These are phyloP conservation scores for Panthera leo DNA, from an alignment of 2,113 vertebrate species.

Conservation along the genomic window DNA sequence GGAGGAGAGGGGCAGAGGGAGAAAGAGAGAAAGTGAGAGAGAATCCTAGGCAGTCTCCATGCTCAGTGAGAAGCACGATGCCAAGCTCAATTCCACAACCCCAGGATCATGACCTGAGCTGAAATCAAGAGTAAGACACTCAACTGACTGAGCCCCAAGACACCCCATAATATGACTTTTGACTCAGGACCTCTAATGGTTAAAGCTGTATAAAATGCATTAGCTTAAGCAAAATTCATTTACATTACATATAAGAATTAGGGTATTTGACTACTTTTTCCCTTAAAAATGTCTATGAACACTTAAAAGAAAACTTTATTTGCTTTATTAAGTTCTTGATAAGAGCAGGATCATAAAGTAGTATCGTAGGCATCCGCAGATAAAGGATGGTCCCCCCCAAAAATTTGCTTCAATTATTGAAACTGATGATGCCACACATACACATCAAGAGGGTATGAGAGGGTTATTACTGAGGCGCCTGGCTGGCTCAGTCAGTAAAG, in stretches of 20 bases:
- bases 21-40: too few relatives aligned
- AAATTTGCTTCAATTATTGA: background rate
- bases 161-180: background rate
- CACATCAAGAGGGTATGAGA: background rate
- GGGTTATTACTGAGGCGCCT: background rate
- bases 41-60: too few relatives aligned
- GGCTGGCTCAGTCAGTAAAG: background rate
- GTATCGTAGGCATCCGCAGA: fast-evolving
- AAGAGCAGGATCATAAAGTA: background rate
- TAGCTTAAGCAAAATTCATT: background rate
- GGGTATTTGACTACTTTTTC: background rate
- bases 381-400: background rate
- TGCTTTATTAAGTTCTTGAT: background rate
- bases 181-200: background rate
- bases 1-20: too few relatives aligned
- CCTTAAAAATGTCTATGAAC: background rate
- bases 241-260: background rate
- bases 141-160: too few relatives aligned
- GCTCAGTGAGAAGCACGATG: too few relatives aligned
- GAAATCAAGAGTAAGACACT: too few relatives aligned
- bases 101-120: too few relatives aligned
- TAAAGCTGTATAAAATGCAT: background rate
- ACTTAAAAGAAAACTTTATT: background rate
- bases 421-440: background rate
- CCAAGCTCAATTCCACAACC: too few relatives aligned